Evolutionary conservation across 1,140 invertebrate genomes (phyloP).

Genomic region (Tachypleus tridentatus): DNA sequence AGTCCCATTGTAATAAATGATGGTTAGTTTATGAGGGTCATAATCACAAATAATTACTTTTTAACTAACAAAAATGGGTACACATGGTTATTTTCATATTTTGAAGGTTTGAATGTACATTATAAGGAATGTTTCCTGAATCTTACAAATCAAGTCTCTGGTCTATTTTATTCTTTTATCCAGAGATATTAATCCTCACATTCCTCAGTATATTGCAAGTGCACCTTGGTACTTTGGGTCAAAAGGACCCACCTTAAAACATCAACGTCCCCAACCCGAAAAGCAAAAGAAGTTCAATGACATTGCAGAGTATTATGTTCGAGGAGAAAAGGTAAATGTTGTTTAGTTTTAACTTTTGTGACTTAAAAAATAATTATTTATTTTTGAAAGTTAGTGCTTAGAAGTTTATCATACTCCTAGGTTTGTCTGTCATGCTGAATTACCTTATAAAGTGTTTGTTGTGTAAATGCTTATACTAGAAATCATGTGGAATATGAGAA

Average conservation of each 20-base stretch:
- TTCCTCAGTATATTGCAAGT: constrained; percentile 97
- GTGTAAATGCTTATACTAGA: too few species aligned
- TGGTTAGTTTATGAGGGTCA: too few species aligned
- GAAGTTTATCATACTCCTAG: too few species aligned
- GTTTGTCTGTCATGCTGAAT: too few species aligned
- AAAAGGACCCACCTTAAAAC: constrained; percentile 87
- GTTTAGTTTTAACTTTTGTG: too few species aligned
- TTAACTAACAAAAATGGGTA: not conserved
- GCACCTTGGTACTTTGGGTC: constrained; percentile 98
- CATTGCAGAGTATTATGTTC: constrained; percentile 68
- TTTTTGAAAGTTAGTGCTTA: too few species aligned
- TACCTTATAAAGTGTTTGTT: too few species aligned
- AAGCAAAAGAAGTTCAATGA: constrained; percentile 53
- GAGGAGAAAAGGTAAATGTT: constrained; percentile 46
- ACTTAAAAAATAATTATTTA: too few species aligned
- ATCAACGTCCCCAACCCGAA: constrained; percentile 91
- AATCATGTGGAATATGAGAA: too few species aligned
- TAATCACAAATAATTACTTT: not conserved
- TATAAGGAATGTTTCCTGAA: not conserved
- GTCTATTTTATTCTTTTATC: constrained; percentile 12
- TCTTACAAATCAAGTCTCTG: not conserved
- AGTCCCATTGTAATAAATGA: too few species aligned
- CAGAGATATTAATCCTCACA: constrained; percentile 98
- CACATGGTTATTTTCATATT: not conserved
- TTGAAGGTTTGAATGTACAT: not conserved